A percentile compares a stretch with the other conserved stretches of the same genome.
phyloP scores from a whole-genome alignment of 2,888 invertebrate genomes.

The Synanthedon myopaeformis region DNA sequence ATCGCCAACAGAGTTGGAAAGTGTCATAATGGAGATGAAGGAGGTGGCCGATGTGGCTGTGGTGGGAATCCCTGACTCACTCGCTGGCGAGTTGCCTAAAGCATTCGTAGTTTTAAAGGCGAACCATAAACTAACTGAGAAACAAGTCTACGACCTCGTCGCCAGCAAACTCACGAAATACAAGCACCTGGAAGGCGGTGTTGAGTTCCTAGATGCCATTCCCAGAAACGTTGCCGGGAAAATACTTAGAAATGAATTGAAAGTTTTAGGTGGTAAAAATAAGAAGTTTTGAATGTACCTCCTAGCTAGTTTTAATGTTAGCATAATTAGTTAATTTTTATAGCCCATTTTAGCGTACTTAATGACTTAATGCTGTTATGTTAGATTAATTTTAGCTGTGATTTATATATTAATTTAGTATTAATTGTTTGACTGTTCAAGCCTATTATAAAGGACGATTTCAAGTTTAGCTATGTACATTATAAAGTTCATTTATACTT shows the following conservation, averaged over 20 bases:
- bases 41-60: conserved; percentile 83
- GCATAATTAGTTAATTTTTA: no score
- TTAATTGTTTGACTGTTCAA: no score
- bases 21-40: conserved; percentile 77
- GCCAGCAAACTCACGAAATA: conserved; percentile 77
- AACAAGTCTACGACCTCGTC: conserved; percentile 68
- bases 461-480: no score
- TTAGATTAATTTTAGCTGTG: no score
- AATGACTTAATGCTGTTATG: no score
- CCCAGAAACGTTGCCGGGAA: conserved; percentile 84
- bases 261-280: conserved; percentile 39
- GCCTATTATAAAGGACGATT: no score
- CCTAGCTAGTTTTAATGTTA: not conserved
- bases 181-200: conserved; percentile 79
- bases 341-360: no score
- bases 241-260: conserved; percentile 78
- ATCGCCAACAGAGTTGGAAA: conserved; percentile 87
- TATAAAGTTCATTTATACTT: no score
- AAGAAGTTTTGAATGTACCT: conserved; percentile 1
- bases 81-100: conserved; percentile 80
- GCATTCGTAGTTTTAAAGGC: conserved; percentile 78
- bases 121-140: conserved; percentile 64
- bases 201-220: conserved; percentile 75
- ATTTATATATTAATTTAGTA: no score
- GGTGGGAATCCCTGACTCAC: conserved; percentile 77